phyloP scores from a whole-genome alignment of 1,140 invertebrate genomes.

The Oryctes rhinoceros region DNA sequence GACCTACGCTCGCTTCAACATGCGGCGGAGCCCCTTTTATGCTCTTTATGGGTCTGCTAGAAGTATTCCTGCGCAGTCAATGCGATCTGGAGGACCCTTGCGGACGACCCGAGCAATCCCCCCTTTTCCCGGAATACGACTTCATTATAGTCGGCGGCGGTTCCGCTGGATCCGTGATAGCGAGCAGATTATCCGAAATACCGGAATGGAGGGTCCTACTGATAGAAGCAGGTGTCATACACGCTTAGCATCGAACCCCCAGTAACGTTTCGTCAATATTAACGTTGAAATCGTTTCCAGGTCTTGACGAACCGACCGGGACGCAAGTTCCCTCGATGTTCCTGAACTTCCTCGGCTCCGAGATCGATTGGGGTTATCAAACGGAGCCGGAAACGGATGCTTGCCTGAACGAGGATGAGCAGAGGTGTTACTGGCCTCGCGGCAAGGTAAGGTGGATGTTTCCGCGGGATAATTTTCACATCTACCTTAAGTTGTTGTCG shows the following conservation, averaged over 20 bases:
- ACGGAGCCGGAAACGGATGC: constrained; percentile 88
- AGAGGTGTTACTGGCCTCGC: constrained; percentile 82
- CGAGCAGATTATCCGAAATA: constrained; percentile 81
- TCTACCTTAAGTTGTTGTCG: constrained; percentile 10
- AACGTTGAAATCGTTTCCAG: constrained; percentile 54
- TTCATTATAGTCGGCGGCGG: constrained; percentile 90
- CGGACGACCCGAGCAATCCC: constrained; percentile 68
- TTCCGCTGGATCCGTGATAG: constrained; percentile 83
- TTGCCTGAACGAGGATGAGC: constrained; percentile 77
- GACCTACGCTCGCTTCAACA: constrained; percentile 80
- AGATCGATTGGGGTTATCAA: constrained; percentile 87
- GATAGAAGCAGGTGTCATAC: constrained; percentile 76
- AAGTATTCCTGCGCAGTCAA: constrained; percentile 83
- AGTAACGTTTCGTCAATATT: neutral
- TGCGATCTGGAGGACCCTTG: constrained; percentile 87
- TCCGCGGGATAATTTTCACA: neutral
- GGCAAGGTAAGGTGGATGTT: constrained; percentile 69
- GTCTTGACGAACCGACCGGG: constrained; percentile 82
- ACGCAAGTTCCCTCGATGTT: constrained; percentile 87
- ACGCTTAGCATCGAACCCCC: constrained; percentile 40
- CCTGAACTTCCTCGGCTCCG: constrained; percentile 81
- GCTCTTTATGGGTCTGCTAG: constrained; percentile 86
- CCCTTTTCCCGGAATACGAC: constrained; percentile 71
- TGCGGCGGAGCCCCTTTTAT: constrained; percentile 84
- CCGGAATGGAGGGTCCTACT: constrained; percentile 81